Evolutionary conservation across 1,140 invertebrate genomes (phyloP), one percentile per base, ranked within the genome.

Genomic region (Chymomyza costata): DNA sequence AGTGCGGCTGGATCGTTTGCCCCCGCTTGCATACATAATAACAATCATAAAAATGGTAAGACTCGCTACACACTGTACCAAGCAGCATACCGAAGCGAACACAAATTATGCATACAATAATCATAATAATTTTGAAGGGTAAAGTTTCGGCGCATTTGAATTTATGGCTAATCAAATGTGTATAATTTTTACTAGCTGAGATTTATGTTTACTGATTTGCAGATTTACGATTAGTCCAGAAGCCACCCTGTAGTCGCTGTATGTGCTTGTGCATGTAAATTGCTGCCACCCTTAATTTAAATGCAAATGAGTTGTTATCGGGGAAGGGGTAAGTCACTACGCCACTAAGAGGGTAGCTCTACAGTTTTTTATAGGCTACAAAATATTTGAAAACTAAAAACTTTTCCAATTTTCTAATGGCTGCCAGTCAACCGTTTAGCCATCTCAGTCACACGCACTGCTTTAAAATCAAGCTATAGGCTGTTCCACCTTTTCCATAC

Each of bases 151-250:
- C 21, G 21, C 21, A 3, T 25, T 5, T 56, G 64, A 67, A 67
- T 71, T 71, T 71, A 71, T 73, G 68, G 51, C 57, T 66, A 58
- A 71, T 73, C 68, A 71, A 71, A 71, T 73, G 68, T 50, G 50
- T 65, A 69, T 65, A 71, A 67, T 67, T 71, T 73, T 67, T 71
- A 71, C 58, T 73, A 62, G 40, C 63, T 19, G 44, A 59, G 71
- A 76, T 76, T 76, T 76, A 78, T 70, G 66, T 44, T 40, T 43
- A 28, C 53, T 67, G 68, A 71, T 71, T 73, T 51, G 45, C 28
- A 39, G 47, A 19, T 5, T 55, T 40, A 28, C 1, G 28, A 11
- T 1, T n/a, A n/a, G n/a, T n/a, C n/a, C n/a, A n/a, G 1, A 7
- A 21, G 41, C 30, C n/a, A 40, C 34, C 40, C 35, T 18, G 50